Conservation (phyloP, 2,888 invertebrate genomes). For the Agapetus fuscipes region DNA sequence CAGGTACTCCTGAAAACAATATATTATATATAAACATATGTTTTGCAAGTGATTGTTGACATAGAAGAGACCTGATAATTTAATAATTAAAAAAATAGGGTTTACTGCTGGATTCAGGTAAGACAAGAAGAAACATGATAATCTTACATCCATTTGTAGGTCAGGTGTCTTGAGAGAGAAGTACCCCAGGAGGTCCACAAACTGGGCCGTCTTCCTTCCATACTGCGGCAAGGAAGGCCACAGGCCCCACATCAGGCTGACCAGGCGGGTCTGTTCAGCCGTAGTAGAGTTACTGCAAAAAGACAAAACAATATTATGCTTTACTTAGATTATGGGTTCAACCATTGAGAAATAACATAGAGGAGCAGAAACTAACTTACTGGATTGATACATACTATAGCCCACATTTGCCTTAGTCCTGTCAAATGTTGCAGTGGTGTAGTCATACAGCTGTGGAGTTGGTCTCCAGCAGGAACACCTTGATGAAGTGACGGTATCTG, state of each 20-base stretch:
- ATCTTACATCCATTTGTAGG: too few relatives aligned
- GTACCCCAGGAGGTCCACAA: constrained; percentile 92
- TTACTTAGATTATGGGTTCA: too few relatives aligned
- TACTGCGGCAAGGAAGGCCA: constrained; percentile 87
- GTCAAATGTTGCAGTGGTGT: too few relatives aligned
- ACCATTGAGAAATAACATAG: too few relatives aligned
- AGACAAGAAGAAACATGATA: too few relatives aligned
- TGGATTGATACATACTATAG: too few relatives aligned
- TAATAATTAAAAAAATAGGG: too few relatives aligned
- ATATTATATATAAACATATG: background rate
- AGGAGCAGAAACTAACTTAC: too few relatives aligned
- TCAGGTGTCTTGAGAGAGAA: constrained; percentile 91
- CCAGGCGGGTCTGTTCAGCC: constrained; percentile 65
- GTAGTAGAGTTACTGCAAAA: constrained; percentile 59
- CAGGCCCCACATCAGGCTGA: constrained; percentile 80
- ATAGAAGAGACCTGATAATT: background rate
- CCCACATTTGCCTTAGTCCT: too few relatives aligned
- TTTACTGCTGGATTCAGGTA: too few relatives aligned
- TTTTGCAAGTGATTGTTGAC: background rate
- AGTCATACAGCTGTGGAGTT: constrained; percentile 81
- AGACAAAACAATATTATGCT: constrained; percentile 4
- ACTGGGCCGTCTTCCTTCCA: constrained; percentile 91
- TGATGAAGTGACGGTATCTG: constrained; percentile 60
- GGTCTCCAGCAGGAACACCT: constrained; percentile 86
- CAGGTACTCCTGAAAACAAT: constrained; percentile 58